These are phyloP conservation scores for Pachyramphus minor DNA, from an alignment of 2,113 vertebrate species.

Conservation along the genomic window DNA sequence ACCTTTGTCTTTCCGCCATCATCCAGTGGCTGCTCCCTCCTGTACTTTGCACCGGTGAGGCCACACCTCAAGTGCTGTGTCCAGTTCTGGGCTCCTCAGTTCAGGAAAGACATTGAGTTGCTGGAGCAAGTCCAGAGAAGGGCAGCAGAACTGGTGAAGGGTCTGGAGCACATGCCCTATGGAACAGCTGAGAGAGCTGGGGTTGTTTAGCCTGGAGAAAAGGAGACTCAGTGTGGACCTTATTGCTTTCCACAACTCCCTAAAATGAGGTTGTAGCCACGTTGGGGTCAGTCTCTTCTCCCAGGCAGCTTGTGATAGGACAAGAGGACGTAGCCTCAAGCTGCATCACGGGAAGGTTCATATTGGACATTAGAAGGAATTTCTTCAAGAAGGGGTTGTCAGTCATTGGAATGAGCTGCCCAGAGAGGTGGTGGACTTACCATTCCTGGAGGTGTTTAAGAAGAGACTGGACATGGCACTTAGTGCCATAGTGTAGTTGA, in stretches of 20 bases:
- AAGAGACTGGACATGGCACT: too few species aligned
- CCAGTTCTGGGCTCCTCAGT: rapidly evolving
- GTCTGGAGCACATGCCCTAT: background rate
- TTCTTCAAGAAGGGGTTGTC: background rate
- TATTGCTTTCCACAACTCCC: background rate
- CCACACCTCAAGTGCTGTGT: rapidly evolving
- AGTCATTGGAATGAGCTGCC: background rate
- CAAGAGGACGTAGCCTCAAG: background rate
- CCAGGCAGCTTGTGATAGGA: rapidly evolving
- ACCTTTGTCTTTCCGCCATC: background rate
- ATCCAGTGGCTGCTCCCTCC: background rate
- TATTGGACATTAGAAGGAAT: background rate
- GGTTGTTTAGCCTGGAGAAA: background rate
- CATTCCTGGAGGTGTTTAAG: rapidly evolving
- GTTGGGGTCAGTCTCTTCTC: background rate
- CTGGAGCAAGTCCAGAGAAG: background rate
- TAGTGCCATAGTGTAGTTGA: background rate
- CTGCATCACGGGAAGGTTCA: background rate
- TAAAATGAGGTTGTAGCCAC: background rate
- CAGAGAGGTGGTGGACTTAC: too few species aligned
- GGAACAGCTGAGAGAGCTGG: background rate
- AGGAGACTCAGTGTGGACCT: background rate
- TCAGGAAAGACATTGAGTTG: background rate
- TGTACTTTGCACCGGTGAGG: rapidly evolving
- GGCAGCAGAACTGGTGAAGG: background rate